Percentiles rank a stretch among this genome's conserved stretches.
These are phyloP conservation scores for Drosophila peninsularis DNA, from an alignment of 2,888 invertebrate genomes.

Conservation along the genomic window DNA sequence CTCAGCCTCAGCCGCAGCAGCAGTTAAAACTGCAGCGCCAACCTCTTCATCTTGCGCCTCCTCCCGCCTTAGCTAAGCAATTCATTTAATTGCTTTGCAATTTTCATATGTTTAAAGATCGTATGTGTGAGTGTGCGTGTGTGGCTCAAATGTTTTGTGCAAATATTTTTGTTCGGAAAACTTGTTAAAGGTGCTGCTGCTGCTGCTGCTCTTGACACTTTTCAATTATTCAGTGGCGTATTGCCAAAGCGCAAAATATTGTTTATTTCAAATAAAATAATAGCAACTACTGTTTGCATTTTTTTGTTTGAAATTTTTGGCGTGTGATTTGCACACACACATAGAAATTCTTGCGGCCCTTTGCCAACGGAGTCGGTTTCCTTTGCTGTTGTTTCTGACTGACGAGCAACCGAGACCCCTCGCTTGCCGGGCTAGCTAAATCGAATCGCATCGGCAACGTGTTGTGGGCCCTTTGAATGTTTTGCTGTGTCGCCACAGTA, in stretches of 20 bases:
- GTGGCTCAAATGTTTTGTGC: conserved; percentile 28
- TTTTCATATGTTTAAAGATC: conserved; percentile 57
- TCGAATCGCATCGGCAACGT: conserved; percentile 33
- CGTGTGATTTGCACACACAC: conserved; percentile 11
- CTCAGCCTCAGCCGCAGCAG: conserved; percentile 58
- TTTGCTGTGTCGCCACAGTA: conserved; percentile 47
- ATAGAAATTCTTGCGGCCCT: conserved; percentile 8
- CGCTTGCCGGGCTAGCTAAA: conserved; percentile 32
- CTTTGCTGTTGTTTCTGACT: conserved; percentile 49
- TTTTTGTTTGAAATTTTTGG: conserved; percentile 8
- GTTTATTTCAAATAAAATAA: conserved; percentile 9
- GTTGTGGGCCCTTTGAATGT: conserved; percentile 61
- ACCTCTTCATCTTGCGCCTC: not conserved
- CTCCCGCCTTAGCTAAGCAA: conserved; percentile 58
- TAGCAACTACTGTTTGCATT: not conserved
- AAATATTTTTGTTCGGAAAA: conserved; percentile 51
- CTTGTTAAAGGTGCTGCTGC: conserved; percentile 19
- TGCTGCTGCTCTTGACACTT: conserved; percentile 34
- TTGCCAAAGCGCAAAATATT: conserved; percentile 7
- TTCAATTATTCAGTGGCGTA: conserved; percentile 21
- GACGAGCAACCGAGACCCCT: conserved; percentile 5
- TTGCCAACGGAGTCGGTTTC: conserved; percentile 18
- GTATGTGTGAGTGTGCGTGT: not conserved
- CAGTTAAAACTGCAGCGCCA: conserved; percentile 43
- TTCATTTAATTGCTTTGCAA: conserved; percentile 77